Evolutionary conservation across 1,140 invertebrate genomes (phyloP).

Genomic region (Pentalonia nigronervosa): DNA sequence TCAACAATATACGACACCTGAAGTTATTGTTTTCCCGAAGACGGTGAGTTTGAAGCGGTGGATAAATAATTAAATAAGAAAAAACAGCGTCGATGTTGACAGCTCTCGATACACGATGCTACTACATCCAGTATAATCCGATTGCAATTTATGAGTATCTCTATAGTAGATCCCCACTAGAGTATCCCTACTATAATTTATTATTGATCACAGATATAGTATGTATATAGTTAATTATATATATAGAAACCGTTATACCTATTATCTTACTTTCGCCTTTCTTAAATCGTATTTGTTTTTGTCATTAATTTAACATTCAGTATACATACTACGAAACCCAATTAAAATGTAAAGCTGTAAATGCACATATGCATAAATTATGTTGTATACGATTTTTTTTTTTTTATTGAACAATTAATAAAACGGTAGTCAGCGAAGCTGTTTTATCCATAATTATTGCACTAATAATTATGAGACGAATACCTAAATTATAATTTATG

Average conservation of each 20-base stretch:
- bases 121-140: slow-evolving; percentile 38
- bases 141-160: slow-evolving; percentile 40
- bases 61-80: background rate
- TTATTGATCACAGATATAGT: slow-evolving; percentile 5
- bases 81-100: background rate
- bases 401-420: slow-evolving; percentile 10
- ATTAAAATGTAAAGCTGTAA: background rate
- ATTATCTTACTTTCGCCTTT: slow-evolving; percentile 32
- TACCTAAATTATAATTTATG: background rate
- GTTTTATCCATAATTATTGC: background rate
- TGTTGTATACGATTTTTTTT: background rate
- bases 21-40: background rate
- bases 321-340: background rate
- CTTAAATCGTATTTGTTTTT: slow-evolving; percentile 7
- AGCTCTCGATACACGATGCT: background rate
- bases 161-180: slow-evolving; percentile 18
- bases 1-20: slow-evolving; percentile 17
- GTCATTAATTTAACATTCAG: background rate
- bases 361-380: background rate
- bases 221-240: background rate
- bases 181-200: slow-evolving; percentile 42
- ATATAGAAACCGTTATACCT: slow-evolving; percentile 18
- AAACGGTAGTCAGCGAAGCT: background rate
- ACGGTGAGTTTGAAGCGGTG: background rate
- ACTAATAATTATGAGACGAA: background rate